These are phyloP conservation scores for Anaspis maculata DNA, from an alignment of 2,888 invertebrate species.

Conservation along the genomic window DNA sequence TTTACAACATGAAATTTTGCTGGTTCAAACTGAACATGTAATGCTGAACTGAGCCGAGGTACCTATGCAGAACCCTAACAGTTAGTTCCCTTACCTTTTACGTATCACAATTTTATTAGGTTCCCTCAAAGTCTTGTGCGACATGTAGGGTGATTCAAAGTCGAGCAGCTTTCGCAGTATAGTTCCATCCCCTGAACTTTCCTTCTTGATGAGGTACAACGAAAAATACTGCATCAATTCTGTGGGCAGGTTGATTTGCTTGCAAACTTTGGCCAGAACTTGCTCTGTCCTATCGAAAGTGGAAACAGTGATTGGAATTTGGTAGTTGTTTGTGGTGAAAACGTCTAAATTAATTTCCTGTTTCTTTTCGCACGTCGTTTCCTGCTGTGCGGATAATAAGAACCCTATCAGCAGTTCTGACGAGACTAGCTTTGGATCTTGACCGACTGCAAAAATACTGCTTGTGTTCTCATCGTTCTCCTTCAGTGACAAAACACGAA, in stretches of 20 bases:
- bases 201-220: conserved; percentile 76
- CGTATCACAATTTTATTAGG: conserved; percentile 72
- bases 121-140: conserved; percentile 70
- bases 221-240: conserved; percentile 83
- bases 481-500: no score
- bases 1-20: no score
- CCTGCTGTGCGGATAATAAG: conserved; percentile 85
- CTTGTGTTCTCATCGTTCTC: no score
- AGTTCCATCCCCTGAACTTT: conserved; percentile 60
- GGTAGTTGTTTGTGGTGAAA: conserved; percentile 78
- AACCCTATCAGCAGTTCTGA: conserved; percentile 80
- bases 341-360: conserved; percentile 71
- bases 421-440: conserved; percentile 70
- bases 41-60: no score
- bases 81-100: conserved; percentile 77
- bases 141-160: conserved; percentile 95
- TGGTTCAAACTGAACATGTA: no score
- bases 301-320: conserved; percentile 70
- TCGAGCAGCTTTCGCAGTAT: conserved; percentile 86
- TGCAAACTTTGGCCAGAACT: conserved; percentile 74
- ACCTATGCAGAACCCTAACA: no score
- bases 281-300: conserved; percentile 79
- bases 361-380: conserved; percentile 61
- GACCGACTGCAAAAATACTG: conserved; percentile 64
- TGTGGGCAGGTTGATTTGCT: conserved; percentile 69